Evolutionary conservation across 2,888 invertebrate genomes (phyloP), one percentile per base, ranked within the genome.

Genomic region (Catocala fraxini): DNA sequence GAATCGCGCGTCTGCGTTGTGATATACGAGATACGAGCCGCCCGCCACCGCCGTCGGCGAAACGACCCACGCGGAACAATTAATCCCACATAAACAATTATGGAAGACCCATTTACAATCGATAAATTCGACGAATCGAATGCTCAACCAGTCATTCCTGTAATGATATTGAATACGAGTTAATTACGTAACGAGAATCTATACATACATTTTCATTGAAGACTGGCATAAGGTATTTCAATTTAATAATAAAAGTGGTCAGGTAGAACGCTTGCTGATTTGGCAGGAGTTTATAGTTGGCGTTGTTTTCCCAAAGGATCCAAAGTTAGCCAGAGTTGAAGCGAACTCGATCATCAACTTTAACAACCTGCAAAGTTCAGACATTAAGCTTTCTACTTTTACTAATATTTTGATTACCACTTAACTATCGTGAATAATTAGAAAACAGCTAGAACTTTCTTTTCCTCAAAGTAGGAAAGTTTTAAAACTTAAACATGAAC

Each of bases 21-120:
- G 88, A 91, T 90, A 86, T 90, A 91, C 84, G 88, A 87, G 85
- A 82, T 75, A 66, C 73, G 73, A 75, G 66, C 67, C 74, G 59
- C 60, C 42, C 56, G 59, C 68, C 69, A 65, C 65, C 77, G 85
- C 83, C 85, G 77, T 68, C 76, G 85, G 84, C 87, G 71, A 80
- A 80, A 82, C 85, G 74, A 79, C 81, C 79, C 74, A 77, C 75
- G 60, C 72, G 73, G 77, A 81, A 86, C 88, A 86, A 89, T 91
- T 89, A 89, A 89, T 89, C 80, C 86, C 85, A 82, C 84, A 89
- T 89, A 89, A 89, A 90, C 88, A 89, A 89, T 89, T 89, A 89
- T 85, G 76, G 74, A 77, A 80, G 81, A 84, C 79, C 85, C 83
- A 88, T 90, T 89, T 86, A 89, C 89, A 86, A 83, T 79, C 83